Percentiles rank a stretch among this genome's conserved stretches.
These are phyloP conservation scores for Nomada ruficornis DNA, from an alignment of 2,888 invertebrate genomes.

Conservation along the genomic window DNA sequence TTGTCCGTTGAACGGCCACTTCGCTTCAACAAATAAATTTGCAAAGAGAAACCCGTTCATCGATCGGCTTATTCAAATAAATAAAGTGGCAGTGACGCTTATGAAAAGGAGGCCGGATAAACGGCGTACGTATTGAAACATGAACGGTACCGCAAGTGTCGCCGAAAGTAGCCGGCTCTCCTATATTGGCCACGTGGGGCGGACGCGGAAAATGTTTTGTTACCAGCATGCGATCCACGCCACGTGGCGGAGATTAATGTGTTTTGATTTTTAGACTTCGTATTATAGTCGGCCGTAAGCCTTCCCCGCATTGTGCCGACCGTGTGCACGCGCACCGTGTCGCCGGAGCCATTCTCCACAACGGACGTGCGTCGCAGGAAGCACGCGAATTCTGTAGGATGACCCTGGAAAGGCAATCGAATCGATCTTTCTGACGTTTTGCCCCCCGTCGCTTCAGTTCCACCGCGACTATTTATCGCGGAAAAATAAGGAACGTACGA, in stretches of 20 bases:
- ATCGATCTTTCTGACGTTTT: slow-evolving; percentile 60
- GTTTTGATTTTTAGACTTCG: slow-evolving; percentile 84
- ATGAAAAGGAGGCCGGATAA: slow-evolving; percentile 15
- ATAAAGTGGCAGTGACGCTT: slow-evolving; percentile 29
- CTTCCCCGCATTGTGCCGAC: slow-evolving; percentile 74
- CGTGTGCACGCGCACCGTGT: slow-evolving; percentile 58
- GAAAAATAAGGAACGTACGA: slow-evolving; percentile 33
- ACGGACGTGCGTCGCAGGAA: slow-evolving; percentile 50
- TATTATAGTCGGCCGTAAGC: slow-evolving; percentile 78
- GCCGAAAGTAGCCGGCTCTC: slow-evolving; percentile 30
- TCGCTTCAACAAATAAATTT: slow-evolving; percentile 31
- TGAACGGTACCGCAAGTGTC: slow-evolving; percentile 56
- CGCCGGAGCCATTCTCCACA: slow-evolving; percentile 54
- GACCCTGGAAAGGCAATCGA: slow-evolving; percentile 48
- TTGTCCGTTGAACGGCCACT: slow-evolving; percentile 13
- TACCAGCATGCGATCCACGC: slow-evolving; percentile 81
- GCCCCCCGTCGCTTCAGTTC: slow-evolving; percentile 34
- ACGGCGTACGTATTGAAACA: slow-evolving; percentile 40
- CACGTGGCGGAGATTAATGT: slow-evolving; percentile 84
- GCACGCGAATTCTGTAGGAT: slow-evolving; percentile 50
- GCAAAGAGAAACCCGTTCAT: not conserved
- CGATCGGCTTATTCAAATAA: slow-evolving; percentile 27
- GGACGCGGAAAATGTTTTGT: slow-evolving; percentile 64
- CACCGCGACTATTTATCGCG: slow-evolving; percentile 36
- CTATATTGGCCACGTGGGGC: slow-evolving; percentile 54